Percentiles rank a stretch among this genome's conserved stretches.
Evolutionary conservation across 2,888 invertebrate genomes (phyloP).

Genomic region (Drosophila bunnanda): DNA sequence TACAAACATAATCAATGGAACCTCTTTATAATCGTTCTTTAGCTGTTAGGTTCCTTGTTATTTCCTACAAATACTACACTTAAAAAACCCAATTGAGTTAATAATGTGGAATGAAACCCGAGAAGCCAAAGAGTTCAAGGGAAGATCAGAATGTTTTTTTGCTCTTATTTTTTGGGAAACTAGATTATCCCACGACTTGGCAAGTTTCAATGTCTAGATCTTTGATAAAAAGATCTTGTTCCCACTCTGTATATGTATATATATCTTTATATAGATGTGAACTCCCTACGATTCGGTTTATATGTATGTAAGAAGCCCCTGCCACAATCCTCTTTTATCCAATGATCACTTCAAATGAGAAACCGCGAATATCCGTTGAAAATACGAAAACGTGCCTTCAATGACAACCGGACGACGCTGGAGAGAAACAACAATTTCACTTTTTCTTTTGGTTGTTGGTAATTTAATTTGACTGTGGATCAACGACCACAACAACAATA

Average conservation of each 20-base stretch:
- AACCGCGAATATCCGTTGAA: constrained; percentile 73
- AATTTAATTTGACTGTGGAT: constrained; percentile 75
- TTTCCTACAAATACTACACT: neutral
- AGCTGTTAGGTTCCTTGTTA: neutral
- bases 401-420: constrained; percentile 65
- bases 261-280: neutral
- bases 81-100: neutral
- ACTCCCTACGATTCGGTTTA: constrained; percentile 12
- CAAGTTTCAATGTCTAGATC: constrained; percentile 22
- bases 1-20: no score
- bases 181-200: constrained; percentile 24
- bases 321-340: neutral
- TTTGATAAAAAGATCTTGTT: constrained; percentile 11
- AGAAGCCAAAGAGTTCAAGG: neutral
- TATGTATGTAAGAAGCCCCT: neutral
- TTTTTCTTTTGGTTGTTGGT: constrained; percentile 61
- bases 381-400: constrained; percentile 43
- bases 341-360: constrained; percentile 37
- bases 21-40: no score
- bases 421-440: constrained; percentile 74
- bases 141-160: neutral
- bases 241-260: constrained; percentile 1
- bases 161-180: neutral
- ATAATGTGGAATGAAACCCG: neutral
- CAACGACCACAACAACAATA: constrained; percentile 57